These are phyloP conservation scores for Marronus borbonicus DNA, from an alignment of 2,888 invertebrate genomes.

Conservation along the genomic window DNA sequence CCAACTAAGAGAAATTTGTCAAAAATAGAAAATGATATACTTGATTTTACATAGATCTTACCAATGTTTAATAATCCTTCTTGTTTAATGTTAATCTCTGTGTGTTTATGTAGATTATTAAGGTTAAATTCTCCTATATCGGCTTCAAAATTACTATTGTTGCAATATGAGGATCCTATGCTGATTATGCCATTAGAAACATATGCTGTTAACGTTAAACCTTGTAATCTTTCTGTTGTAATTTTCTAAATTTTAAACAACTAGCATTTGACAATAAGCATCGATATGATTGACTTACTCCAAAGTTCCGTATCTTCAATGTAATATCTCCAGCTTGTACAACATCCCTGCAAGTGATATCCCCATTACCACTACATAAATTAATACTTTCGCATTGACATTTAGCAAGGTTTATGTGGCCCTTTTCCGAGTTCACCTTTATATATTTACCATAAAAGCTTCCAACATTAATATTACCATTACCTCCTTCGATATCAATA, in stretches of 20 bases:
- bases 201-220: conserved; percentile 58
- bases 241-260: conserved; percentile 59
- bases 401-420: conserved; percentile 55
- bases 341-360: conserved; percentile 62
- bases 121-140: conserved; percentile 62
- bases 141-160: conserved; percentile 60
- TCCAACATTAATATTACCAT: conserved; percentile 61
- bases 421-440: conserved; percentile 58
- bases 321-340: conserved; percentile 62
- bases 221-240: conserved; percentile 62
- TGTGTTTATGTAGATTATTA: conserved; percentile 63
- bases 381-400: conserved; percentile 54
- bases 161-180: conserved; percentile 64
- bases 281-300: conserved; percentile 58
- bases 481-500: conserved; percentile 60
- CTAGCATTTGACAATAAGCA: background rate
- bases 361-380: conserved; percentile 55
- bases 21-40: background rate
- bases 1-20: conserved; percentile 63
- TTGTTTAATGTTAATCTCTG: conserved; percentile 58
- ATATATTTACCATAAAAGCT: conserved; percentile 63
- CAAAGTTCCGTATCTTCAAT: conserved; percentile 55
- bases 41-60: conserved; percentile 50
- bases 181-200: conserved; percentile 62
- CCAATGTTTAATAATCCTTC: conserved; percentile 63